Evolutionary conservation across 2,888 invertebrate genomes (phyloP).

Genomic region (Callyntrura sp.): DNA sequence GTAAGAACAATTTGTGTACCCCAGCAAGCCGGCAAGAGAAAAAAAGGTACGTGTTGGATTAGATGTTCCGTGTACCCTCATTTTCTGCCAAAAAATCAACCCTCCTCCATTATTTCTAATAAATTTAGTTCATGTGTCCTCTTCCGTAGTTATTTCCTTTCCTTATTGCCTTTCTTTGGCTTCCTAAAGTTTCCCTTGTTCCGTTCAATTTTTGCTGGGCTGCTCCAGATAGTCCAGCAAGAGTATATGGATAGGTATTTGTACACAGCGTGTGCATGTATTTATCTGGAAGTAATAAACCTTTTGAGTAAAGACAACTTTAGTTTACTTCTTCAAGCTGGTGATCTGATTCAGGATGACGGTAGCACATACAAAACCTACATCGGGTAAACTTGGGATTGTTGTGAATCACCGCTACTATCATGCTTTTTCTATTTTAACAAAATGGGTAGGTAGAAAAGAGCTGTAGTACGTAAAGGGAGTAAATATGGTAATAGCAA

Average conservation of each 20-base stretch:
- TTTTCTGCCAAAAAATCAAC: slow-evolving; percentile 74
- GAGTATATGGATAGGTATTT: background rate
- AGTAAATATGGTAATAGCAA: background rate
- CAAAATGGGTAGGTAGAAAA: background rate
- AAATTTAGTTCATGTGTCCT: slow-evolving; percentile 67
- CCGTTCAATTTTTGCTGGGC: background rate
- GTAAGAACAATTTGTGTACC: slow-evolving; percentile 5
- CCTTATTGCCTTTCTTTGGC: slow-evolving; percentile 58
- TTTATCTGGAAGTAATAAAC: background rate
- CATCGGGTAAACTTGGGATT: background rate
- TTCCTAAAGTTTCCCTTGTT: slow-evolving; percentile 36
- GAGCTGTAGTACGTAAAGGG: background rate
- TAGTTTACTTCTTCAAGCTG: background rate
- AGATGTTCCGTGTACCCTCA: slow-evolving; percentile 61
- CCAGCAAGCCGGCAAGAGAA: background rate
- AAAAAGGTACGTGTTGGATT: slow-evolving; percentile 61
- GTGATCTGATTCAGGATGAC: background rate
- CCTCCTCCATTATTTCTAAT: slow-evolving; percentile 75
- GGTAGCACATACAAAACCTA: background rate
- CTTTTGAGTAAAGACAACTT: background rate
- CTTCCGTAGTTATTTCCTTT: slow-evolving; percentile 59
- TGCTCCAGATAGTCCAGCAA: background rate
- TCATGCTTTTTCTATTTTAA: background rate
- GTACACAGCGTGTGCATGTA: background rate
- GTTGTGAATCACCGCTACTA: background rate